These are phyloP conservation scores for Neogobius melanostomus DNA, from an alignment of 2,113 vertebrate species.

Conservation along the genomic window DNA sequence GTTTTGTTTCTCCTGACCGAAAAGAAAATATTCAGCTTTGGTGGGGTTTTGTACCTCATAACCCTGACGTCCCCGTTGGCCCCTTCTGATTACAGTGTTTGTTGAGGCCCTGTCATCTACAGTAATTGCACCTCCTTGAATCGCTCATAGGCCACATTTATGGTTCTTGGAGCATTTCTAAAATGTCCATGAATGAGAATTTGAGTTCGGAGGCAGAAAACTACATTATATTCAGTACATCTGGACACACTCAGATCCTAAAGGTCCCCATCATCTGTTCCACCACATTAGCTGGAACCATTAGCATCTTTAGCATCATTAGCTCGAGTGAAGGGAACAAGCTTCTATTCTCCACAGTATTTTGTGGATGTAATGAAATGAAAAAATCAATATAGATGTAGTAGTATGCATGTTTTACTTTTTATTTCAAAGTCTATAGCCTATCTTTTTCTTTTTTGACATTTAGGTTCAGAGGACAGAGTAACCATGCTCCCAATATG, in stretches of 20 bases:
- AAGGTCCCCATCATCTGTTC: neutral
- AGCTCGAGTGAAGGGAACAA: neutral
- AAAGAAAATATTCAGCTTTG: too few relatives aligned
- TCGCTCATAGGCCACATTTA: too few relatives aligned
- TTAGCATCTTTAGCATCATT: conserved; percentile 15
- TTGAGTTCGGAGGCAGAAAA: neutral
- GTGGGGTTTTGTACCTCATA: neutral
- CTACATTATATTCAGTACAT: neutral
- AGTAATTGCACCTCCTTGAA: neutral
- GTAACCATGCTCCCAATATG: too few relatives aligned
- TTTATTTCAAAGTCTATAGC: too few relatives aligned
- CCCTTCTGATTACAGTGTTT: conserved; percentile 33
- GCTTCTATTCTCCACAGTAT: neutral
- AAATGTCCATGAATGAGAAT: neutral
- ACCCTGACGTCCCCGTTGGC: neutral
- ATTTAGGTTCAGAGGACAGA: too few relatives aligned
- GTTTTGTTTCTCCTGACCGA: too few relatives aligned
- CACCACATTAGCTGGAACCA: conserved; percentile 6
- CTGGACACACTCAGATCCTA: neutral
- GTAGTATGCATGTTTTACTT: too few relatives aligned
- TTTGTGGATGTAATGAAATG: neutral
- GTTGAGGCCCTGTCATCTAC: conserved; percentile 18
- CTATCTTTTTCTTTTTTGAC: too few relatives aligned
- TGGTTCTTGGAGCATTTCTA: too few relatives aligned
- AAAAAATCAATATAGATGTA: too few relatives aligned